Evolutionary conservation across 2,797 vertebrate species (phyloP).

Genomic region (Podarcis siculus): DNA sequence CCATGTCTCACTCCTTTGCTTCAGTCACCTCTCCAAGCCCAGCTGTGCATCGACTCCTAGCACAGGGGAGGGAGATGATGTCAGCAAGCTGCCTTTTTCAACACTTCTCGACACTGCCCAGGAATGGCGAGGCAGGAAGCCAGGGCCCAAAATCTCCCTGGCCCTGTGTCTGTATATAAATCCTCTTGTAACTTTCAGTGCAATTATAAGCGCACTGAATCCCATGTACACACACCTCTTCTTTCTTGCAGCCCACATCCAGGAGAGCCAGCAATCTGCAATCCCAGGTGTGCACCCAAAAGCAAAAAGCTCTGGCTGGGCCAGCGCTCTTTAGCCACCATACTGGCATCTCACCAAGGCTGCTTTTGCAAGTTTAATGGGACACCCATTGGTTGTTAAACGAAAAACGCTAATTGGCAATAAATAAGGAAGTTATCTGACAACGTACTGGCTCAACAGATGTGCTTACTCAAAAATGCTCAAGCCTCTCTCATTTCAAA

Average conservation of each 20-base stretch:
- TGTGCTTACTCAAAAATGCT: slow-evolving; percentile 14
- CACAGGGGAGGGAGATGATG: neutral
- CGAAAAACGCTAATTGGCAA: slow-evolving; percentile 58
- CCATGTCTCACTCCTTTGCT: neutral
- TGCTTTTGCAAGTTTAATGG: slow-evolving; percentile 62
- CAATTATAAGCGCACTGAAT: slow-evolving; percentile 3
- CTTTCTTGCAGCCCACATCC: neutral
- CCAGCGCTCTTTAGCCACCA: slow-evolving; percentile 16
- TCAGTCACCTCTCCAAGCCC: neutral
- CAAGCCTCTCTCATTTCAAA: neutral
- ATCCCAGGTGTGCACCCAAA: slow-evolving; percentile 25
- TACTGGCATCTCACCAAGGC: slow-evolving; percentile 62
- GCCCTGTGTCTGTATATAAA: neutral
- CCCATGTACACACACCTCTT: neutral
- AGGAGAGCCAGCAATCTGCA: slow-evolving; percentile 21
- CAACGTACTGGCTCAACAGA: slow-evolving; percentile 26
- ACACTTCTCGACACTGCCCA: neutral
- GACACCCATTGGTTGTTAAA: slow-evolving; percentile 56
- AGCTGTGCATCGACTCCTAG: neutral
- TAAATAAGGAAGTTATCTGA: slow-evolving; percentile 60
- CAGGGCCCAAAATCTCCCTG: slow-evolving; percentile 19
- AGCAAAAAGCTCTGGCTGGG: slow-evolving; percentile 30
- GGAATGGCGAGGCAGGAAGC: slow-evolving; percentile 2
- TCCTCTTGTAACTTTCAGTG: neutral
- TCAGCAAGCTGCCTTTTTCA: neutral